Conservation (phyloP, 2,797 vertebrate species). For the Notolepis coatsorum region DNA sequence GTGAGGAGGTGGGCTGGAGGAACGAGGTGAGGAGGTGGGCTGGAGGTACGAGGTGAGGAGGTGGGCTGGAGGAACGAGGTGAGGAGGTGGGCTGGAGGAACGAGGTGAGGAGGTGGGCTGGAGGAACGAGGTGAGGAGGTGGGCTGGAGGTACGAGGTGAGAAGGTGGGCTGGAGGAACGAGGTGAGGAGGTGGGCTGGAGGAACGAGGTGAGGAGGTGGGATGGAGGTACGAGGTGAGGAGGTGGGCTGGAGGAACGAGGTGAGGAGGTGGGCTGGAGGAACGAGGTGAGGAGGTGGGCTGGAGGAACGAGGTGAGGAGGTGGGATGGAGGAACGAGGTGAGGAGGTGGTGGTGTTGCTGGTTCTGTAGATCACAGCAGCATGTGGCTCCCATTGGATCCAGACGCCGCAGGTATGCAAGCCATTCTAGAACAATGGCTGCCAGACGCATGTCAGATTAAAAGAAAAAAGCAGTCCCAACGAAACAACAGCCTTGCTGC, state of each 20-base stretch:
- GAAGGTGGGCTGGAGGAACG: too few species aligned
- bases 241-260: not conserved
- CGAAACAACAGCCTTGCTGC: slow-evolving; percentile 2
- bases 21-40: too few species aligned
- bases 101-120: too few species aligned
- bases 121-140: too few species aligned
- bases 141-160: too few species aligned
- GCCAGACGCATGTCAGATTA: slow-evolving; percentile 17
- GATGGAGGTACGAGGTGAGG: not conserved
- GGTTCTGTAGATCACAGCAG: slow-evolving; percentile 23
- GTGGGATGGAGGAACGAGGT: not conserved
- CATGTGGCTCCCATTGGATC: slow-evolving; percentile 56
- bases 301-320: not conserved
- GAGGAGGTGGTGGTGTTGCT: slow-evolving; percentile 3
- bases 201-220: not conserved
- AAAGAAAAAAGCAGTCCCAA: not conserved
- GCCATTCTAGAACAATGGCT: slow-evolving; percentile 38
- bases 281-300: slow-evolving; percentile 10
- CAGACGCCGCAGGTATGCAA: slow-evolving; percentile 43
- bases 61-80: too few species aligned
- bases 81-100: too few species aligned
- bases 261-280: slow-evolving; percentile 14
- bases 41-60: too few species aligned
- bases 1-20: too few species aligned
- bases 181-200: slow-evolving; percentile 12